A percentile compares a stretch with the other conserved stretches of the same genome.
Conservation (phyloP, 1,140 invertebrate species). For the Diuraphis noxia region DNA sequence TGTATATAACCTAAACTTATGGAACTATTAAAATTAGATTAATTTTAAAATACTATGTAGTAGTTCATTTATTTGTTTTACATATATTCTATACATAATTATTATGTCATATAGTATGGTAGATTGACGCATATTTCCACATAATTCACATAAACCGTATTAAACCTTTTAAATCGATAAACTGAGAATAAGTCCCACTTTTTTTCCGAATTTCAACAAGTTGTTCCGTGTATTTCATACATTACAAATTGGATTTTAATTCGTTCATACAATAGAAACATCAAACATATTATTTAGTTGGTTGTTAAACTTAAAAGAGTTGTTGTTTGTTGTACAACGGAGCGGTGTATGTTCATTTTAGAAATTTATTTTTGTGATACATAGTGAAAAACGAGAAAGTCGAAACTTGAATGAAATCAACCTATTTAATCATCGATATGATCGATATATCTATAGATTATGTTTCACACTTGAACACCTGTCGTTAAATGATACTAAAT, state of each 20-base stretch:
- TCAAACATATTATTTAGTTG: neutral
- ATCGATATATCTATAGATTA: too few relatives aligned
- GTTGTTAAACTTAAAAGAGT: neutral
- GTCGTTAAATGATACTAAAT: neutral
- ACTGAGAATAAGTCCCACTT: neutral
- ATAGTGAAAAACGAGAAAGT: too few relatives aligned
- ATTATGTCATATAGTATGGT: too few relatives aligned
- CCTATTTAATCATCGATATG: neutral
- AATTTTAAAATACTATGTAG: neutral
- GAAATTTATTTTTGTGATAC: neutral
- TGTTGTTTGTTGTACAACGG: neutral
- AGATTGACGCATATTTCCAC: neutral
- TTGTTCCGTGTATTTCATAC: neutral
- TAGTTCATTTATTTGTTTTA: neutral
- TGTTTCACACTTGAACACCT: neutral
- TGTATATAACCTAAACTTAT: neutral
- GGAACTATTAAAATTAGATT: neutral
- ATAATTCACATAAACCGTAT: neutral
- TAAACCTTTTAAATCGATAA: neutral
- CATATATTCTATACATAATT: neutral
- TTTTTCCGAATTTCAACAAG: neutral
- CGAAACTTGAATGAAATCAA: neutral
- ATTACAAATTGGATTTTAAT: neutral
- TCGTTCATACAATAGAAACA: neutral
- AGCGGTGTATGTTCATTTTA: neutral